These are phyloP conservation scores for Perca fluviatilis DNA, from an alignment of 2,113 vertebrate species.

Conservation along the genomic window DNA sequence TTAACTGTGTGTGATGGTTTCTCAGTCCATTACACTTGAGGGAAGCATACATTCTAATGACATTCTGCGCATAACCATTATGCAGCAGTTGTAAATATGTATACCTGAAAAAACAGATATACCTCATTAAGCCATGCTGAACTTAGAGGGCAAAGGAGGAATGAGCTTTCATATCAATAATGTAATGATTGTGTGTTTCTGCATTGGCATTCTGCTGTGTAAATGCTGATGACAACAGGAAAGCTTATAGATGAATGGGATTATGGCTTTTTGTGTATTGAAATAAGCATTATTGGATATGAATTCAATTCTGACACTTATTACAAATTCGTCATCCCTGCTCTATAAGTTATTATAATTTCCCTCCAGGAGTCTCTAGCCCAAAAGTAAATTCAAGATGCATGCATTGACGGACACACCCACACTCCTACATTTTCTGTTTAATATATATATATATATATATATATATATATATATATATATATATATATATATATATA, in stretches of 20 bases:
- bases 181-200: conserved; percentile 59
- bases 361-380: conserved; percentile 41
- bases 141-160: conserved; percentile 69
- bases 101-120: conserved; percentile 58
- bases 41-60: conserved; percentile 60
- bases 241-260: conserved; percentile 72
- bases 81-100: conserved; percentile 71
- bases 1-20: conserved; percentile 65
- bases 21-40: conserved; percentile 70
- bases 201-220: conserved; percentile 63
- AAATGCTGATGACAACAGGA: conserved; percentile 60
- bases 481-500: neutral
- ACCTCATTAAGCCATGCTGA: conserved; percentile 64
- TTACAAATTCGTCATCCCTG: conserved; percentile 73
- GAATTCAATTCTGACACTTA: conserved; percentile 75
- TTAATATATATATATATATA: conserved; percentile 9
- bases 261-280: conserved; percentile 72
- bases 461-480: no score
- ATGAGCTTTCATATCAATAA: conserved; percentile 66
- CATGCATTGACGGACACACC: conserved; percentile 18
- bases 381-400: conserved; percentile 41
- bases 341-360: conserved; percentile 72
- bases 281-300: conserved; percentile 77
- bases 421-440: conserved; percentile 21
- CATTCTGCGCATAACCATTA: conserved; percentile 46